Conservation (phyloP, 2,888 invertebrate species). For the Drosophila paranaensis region DNA sequence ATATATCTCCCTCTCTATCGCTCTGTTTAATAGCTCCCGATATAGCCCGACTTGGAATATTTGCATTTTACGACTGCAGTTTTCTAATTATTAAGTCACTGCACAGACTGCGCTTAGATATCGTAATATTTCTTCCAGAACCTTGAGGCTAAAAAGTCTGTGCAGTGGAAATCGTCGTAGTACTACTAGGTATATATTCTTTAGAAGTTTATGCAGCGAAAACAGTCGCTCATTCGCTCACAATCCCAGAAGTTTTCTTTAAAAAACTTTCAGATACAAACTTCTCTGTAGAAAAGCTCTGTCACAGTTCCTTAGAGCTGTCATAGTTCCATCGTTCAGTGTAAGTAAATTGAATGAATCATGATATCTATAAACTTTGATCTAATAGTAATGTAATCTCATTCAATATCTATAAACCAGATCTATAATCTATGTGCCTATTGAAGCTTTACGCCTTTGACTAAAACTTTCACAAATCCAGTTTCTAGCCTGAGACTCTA, state of each 20-base stretch:
- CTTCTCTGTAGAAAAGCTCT: no score
- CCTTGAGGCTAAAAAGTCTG: not conserved
- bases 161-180: not conserved
- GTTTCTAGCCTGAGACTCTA: not conserved
- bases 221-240: no score
- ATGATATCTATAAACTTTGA: no score
- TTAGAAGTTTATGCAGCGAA: no score
- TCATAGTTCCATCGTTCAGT: no score
- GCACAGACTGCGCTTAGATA: not conserved
- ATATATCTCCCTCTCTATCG: not conserved
- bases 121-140: not conserved
- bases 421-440: no score
- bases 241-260: no score
- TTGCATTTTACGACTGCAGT: not conserved
- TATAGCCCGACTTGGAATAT: constrained; percentile 1
- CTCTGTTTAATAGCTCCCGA: not conserved
- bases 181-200: not conserved
- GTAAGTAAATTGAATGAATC: no score
- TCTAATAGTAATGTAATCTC: no score
- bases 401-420: no score
- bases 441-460: not conserved
- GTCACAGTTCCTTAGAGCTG: no score
- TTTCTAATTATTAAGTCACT: not conserved
- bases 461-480: not conserved
- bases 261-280: no score